These are phyloP conservation scores for Bovichtus variegatus DNA, from an alignment of 2,797 vertebrate genomes.

Conservation along the genomic window DNA sequence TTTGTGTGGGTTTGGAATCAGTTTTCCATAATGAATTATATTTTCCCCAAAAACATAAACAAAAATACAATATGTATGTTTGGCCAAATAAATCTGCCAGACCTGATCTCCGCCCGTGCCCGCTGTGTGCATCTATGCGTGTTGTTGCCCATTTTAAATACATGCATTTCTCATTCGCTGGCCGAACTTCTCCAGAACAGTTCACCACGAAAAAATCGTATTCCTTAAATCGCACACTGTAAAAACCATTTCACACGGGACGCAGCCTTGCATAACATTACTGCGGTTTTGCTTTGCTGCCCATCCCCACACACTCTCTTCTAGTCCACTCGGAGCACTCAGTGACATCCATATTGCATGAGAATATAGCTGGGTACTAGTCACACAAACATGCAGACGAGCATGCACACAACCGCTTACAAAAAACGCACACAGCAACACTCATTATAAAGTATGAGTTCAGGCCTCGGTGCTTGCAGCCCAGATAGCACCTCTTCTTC, in stretches of 20 bases:
- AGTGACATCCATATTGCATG: slow-evolving; percentile 65
- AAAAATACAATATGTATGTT: slow-evolving; percentile 51
- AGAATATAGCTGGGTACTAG: slow-evolving; percentile 30
- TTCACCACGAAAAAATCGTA: slow-evolving; percentile 29
- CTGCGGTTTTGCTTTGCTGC: slow-evolving; percentile 36
- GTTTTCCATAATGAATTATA: slow-evolving; percentile 10
- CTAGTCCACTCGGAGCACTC: slow-evolving; percentile 49
- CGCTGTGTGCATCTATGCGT: slow-evolving; percentile 27
- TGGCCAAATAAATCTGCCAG: slow-evolving; percentile 49
- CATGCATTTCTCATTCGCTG: slow-evolving; percentile 36
- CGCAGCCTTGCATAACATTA: slow-evolving; percentile 50
- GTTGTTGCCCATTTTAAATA: slow-evolving; percentile 51
- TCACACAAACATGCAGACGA: slow-evolving; percentile 32
- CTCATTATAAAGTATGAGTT: slow-evolving; percentile 38
- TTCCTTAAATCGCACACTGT: slow-evolving; percentile 16
- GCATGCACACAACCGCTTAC: background rate
- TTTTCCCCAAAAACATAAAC: slow-evolving; percentile 20
- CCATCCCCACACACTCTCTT: slow-evolving; percentile 13
- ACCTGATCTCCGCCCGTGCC: slow-evolving; percentile 39
- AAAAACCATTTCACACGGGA: slow-evolving; percentile 42
- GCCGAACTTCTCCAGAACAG: slow-evolving; percentile 29
- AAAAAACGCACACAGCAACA: background rate
- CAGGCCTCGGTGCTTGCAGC: slow-evolving; percentile 17
- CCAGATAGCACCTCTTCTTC: slow-evolving; percentile 28
- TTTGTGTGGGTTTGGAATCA: slow-evolving; percentile 29